These are phyloP conservation scores for Karalla daura DNA, from an alignment of 2,797 vertebrate species.

Conservation along the genomic window DNA sequence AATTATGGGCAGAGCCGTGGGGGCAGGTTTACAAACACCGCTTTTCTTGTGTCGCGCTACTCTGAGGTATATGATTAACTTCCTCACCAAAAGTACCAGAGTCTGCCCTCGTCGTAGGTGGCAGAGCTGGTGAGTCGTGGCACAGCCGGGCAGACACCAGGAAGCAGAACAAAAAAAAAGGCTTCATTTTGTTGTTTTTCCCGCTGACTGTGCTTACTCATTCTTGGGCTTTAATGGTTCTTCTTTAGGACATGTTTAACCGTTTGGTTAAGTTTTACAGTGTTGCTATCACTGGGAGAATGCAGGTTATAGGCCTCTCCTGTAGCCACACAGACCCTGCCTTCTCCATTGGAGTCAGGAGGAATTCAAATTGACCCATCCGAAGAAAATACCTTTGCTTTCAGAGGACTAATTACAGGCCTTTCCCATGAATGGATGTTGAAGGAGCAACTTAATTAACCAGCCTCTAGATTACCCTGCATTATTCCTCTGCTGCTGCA, in stretches of 20 bases:
- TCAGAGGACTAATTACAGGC: constrained; percentile 76
- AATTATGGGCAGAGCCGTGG: constrained; percentile 80
- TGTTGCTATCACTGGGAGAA: constrained; percentile 66
- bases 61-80: constrained; percentile 87
- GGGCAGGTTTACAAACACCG: constrained; percentile 84
- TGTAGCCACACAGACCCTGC: constrained; percentile 56
- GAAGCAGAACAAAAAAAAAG: constrained; percentile 54
- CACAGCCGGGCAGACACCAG: constrained; percentile 48
- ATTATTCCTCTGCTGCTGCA: constrained; percentile 54
- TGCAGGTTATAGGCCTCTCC: constrained; percentile 64
- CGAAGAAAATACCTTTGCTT: constrained; percentile 73
- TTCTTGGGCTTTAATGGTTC: constrained; percentile 68
- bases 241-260: constrained; percentile 64
- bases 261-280: constrained; percentile 70
- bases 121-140: constrained; percentile 73
- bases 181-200: constrained; percentile 60
- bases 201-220: constrained; percentile 56
- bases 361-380: constrained; percentile 71
- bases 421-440: constrained; percentile 70
- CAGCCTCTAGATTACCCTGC: constrained; percentile 55
- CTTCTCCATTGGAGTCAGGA: constrained; percentile 57
- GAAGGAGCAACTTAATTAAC: constrained; percentile 75
- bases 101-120: constrained; percentile 78
- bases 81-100: constrained; percentile 78
- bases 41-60: constrained; percentile 81